Evolutionary conservation across 2,113 vertebrate species (phyloP).

Genomic region (Polypterus senegalus): DNA sequence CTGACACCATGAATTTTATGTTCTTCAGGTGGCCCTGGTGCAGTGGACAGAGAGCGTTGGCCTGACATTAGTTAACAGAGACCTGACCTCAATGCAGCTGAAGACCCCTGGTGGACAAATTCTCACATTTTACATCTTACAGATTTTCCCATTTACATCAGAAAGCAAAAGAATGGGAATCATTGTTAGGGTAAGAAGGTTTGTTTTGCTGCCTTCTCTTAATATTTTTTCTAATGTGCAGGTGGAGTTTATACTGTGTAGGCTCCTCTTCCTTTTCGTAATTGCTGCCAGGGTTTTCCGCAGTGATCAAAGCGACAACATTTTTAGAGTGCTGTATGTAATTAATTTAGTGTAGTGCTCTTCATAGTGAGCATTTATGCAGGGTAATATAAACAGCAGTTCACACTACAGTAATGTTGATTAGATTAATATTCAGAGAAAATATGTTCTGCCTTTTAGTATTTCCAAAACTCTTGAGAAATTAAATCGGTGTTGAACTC

Average conservation of each 20-base stretch:
- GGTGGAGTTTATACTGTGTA: not conserved
- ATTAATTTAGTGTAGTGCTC: too few species aligned
- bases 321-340: too few species aligned
- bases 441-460: too few species aligned
- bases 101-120: slow-evolving; percentile 82
- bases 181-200: slow-evolving; percentile 71
- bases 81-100: slow-evolving; percentile 83
- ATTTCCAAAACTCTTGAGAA: too few species aligned
- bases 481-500: too few species aligned
- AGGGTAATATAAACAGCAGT: too few species aligned
- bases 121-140: slow-evolving; percentile 77
- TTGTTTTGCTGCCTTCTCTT: not conserved
- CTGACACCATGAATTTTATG: slow-evolving; percentile 8
- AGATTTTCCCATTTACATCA: slow-evolving; percentile 68
- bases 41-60: slow-evolving; percentile 91
- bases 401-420: too few species aligned
- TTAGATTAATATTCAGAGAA: too few species aligned
- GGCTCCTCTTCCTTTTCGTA: too few species aligned
- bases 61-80: slow-evolving; percentile 83
- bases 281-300: too few species aligned
- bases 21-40: slow-evolving; percentile 74
- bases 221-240: not conserved
- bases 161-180: slow-evolving; percentile 97
- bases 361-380: too few species aligned
- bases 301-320: too few species aligned